A percentile compares a stretch with the other conserved stretches of the same genome.
Evolutionary conservation across 2,888 invertebrate species (phyloP).

Genomic region (Pollenia labialis): DNA sequence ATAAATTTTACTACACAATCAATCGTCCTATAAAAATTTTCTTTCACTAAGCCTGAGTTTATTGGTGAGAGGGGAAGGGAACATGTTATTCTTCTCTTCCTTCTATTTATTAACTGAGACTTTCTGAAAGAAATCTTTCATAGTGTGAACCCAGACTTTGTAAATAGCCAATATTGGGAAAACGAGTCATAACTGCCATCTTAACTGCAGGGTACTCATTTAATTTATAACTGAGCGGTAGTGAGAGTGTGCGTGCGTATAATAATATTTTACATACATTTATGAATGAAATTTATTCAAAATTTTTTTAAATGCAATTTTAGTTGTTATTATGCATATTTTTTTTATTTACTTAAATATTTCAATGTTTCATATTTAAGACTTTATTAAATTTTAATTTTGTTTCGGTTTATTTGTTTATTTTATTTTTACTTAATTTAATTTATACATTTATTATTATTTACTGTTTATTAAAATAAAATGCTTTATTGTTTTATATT

Average conservation of each 20-base stretch:
- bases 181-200: too few relatives aligned
- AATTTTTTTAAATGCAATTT: neutral
- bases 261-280: neutral
- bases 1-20: too few relatives aligned
- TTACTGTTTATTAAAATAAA: slow-evolving; percentile 5
- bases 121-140: too few relatives aligned
- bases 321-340: slow-evolving; percentile 8
- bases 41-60: too few relatives aligned
- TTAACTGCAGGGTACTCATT: neutral
- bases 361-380: slow-evolving; percentile 5
- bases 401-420: slow-evolving; percentile 12
- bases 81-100: too few relatives aligned
- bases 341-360: slow-evolving; percentile 1
- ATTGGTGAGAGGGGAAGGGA: too few relatives aligned
- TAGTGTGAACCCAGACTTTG: too few relatives aligned
- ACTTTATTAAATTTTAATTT: slow-evolving; percentile 45
- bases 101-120: too few relatives aligned
- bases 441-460: slow-evolving; percentile 35
- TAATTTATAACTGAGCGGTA: neutral
- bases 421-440: slow-evolving; percentile 3
- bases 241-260: slow-evolving; percentile 24
- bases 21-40: too few relatives aligned
- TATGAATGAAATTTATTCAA: slow-evolving; percentile 7
- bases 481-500: slow-evolving; percentile 4
- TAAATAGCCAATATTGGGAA: too few relatives aligned